Conservation (phyloP, 2,113 vertebrate species). For the Chloroceryle aenea region DNA sequence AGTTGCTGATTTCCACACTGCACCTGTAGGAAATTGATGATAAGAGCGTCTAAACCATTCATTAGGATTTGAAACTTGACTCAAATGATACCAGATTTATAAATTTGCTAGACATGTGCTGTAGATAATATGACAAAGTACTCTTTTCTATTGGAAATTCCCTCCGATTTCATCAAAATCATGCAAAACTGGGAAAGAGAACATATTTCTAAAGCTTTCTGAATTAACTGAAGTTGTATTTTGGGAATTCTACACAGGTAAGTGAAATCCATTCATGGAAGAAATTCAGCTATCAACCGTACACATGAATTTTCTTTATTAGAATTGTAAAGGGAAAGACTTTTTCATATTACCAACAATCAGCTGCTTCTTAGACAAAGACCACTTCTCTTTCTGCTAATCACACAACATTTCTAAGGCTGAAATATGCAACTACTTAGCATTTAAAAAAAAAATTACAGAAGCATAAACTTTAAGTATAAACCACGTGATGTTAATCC, state of each 20-base stretch:
- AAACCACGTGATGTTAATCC: not conserved
- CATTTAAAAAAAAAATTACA: not conserved
- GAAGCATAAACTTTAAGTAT: not conserved
- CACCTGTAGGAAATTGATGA: conserved; percentile 94
- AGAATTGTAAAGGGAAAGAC: conserved; percentile 14
- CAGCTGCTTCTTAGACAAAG: conserved; percentile 5
- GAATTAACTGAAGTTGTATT: conserved; percentile 45
- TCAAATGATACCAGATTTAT: conserved; percentile 86
- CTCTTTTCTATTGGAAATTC: conserved; percentile 75
- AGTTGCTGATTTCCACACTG: conserved; percentile 89
- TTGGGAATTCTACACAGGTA: not conserved
- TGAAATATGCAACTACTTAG: not conserved
- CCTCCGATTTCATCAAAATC: conserved; percentile 78
- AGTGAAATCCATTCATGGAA: conserved; percentile 23
- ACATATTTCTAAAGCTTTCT: conserved; percentile 60
- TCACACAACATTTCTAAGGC: not conserved
- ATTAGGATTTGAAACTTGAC: conserved; percentile 87
- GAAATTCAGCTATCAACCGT: conserved; percentile 8
- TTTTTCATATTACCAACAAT: not conserved
- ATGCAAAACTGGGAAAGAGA: conserved; percentile 44
- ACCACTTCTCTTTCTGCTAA: not conserved
- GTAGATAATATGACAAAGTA: conserved; percentile 82
- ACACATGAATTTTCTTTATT: not conserved
- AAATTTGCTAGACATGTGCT: conserved; percentile 89
- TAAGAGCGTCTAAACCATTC: conserved; percentile 92